These are phyloP conservation scores for Pseudomyrmex flavicornis DNA, from an alignment of 1,140 invertebrate genomes.

Conservation along the genomic window DNA sequence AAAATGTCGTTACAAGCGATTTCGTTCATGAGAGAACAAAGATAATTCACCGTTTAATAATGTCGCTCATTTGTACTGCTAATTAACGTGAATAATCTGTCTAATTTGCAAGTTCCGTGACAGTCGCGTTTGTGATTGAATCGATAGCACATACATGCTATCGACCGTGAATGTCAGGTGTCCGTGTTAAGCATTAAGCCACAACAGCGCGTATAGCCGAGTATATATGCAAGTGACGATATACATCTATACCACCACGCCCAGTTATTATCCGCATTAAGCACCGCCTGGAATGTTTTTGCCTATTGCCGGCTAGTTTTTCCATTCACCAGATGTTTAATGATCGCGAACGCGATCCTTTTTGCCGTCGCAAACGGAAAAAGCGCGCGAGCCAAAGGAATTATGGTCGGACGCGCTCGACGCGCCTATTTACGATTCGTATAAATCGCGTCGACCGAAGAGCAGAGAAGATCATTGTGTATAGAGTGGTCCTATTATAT, in stretches of 20 bases:
- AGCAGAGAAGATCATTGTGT: constrained; percentile 47
- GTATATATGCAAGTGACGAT: neutral
- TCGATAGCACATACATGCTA: neutral
- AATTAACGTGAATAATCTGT: constrained; percentile 21
- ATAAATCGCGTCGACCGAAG: constrained; percentile 69
- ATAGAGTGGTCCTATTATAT: constrained; percentile 69
- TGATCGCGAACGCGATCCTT: constrained; percentile 47
- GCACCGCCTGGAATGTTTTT: constrained; percentile 12
- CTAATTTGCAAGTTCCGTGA: constrained; percentile 20
- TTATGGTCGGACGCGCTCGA: constrained; percentile 64
- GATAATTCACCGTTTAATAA: neutral
- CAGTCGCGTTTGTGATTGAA: constrained; percentile 14
- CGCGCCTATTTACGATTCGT: constrained; percentile 73
- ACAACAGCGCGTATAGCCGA: neutral
- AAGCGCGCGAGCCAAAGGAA: constrained; percentile 32
- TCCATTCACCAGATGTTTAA: constrained; percentile 43
- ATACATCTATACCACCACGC: neutral
- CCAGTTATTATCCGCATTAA: constrained; percentile 33
- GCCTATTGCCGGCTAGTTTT: constrained; percentile 55
- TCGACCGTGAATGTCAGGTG: constrained; percentile 32
- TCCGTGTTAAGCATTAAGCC: constrained; percentile 23
- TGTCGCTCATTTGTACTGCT: constrained; percentile 1
- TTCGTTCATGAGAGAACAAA: neutral
- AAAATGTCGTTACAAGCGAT: neutral
- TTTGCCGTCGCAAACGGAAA: constrained; percentile 12